Base-by-base conservation (phyloP, 2,113 vertebrate species). In the Dicerorhinus sumatrensis region DNA sequence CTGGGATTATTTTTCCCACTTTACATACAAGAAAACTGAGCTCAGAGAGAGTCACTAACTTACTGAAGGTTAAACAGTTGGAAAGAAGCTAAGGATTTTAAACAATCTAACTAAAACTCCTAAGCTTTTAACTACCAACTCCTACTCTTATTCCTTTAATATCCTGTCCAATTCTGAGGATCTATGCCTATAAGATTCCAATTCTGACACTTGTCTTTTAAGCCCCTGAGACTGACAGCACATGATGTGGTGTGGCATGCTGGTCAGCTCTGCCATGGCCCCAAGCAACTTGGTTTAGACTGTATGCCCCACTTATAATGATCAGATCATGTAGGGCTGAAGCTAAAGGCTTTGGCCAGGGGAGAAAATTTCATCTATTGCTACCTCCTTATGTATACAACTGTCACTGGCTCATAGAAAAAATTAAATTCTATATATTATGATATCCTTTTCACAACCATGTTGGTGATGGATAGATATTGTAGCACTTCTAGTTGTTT, bases 61-160 rank as follows among this genome's bases (percentile, higher is more conserved):
- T 75, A 12, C 27, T 84, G 21, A 92, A 89, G 10, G 6, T 82
- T 77, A 89, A 62, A 87, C 5, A 91, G 63, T 54, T 48, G 46
- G 36, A 93, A 54, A 95, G 23, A 91, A 1, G 27, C 17, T 75
- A 93, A 93, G 48, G 58, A 81, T 88, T 95, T 73, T 83, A 93
- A 93, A 86, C 17, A 76, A 7, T 33, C 17, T 48, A 89, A 62
- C 13, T 77, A 48, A 90, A 92, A 73, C 8, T n/a, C 23, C 33
- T 82, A 39, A 88, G 31, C 18, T 84, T 33, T 60, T 88, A 88
- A 70, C 16, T 65, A 70, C 4, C 13, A 88, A 18, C 85, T 79
- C 17, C n/a, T 73, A 29, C n/a, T 79, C 39, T 25, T 25, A 11
- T 92, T 80, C 11, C 70, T 85, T 89, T 54, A 84, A 58, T 42